These are phyloP conservation scores for Lingula anatina DNA, from an alignment of 2,888 invertebrate genomes.

Conservation along the genomic window DNA sequence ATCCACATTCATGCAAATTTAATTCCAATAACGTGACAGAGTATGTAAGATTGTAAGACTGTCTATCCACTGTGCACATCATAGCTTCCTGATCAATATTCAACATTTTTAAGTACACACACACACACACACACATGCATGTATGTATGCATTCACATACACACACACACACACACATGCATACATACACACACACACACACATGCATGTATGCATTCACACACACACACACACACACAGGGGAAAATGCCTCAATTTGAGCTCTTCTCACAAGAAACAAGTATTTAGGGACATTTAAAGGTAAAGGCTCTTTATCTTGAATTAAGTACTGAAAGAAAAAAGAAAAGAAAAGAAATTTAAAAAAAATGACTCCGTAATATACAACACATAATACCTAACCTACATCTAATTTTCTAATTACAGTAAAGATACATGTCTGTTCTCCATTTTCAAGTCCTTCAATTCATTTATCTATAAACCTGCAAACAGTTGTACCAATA, in stretches of 20 bases:
- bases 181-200: slow-evolving; percentile 2
- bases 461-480: no score
- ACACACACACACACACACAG: neutral
- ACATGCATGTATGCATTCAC: neutral
- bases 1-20: slow-evolving; percentile 1
- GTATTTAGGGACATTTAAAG: neutral
- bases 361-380: no score
- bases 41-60: neutral
- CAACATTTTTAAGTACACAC: neutral
- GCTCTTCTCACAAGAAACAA: neutral
- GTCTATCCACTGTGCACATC: neutral
- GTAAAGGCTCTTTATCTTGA: neutral
- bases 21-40: neutral
- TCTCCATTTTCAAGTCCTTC: no score
- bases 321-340: no score
- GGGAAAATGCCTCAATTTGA: neutral
- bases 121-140: neutral
- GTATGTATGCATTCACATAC: neutral
- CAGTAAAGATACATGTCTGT: no score
- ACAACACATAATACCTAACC: no score
- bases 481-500: no score
- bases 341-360: no score
- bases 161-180: slow-evolving; percentile 1
- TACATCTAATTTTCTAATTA: no score
- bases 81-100: neutral